Evolutionary conservation across 2,113 vertebrate species (phyloP).

Genomic region (Polypterus bichir): DNA sequence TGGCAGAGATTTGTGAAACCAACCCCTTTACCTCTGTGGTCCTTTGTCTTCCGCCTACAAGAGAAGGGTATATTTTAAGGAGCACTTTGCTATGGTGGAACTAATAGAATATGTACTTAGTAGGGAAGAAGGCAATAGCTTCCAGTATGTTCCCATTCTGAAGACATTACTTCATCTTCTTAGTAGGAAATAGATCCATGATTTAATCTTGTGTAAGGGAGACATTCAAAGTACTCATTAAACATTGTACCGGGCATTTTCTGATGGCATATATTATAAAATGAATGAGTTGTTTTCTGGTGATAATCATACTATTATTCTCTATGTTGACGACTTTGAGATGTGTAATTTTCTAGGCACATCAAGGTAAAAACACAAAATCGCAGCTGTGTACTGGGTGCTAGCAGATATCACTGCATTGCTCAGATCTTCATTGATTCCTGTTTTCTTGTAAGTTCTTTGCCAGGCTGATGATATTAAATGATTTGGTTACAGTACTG

Average conservation of each 20-base stretch:
- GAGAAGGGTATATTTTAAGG: conserved; percentile 10
- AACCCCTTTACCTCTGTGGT: conserved; percentile 9
- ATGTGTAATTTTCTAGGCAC: conserved; percentile 12
- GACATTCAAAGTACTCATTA: no score
- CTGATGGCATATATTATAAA: neutral
- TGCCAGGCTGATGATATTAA: conserved; percentile 9
- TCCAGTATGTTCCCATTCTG: conserved; percentile 15
- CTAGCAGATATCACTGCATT: conserved; percentile 6
- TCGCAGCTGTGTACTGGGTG: conserved; percentile 17
- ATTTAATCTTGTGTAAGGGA: conserved; percentile 1
- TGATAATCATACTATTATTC: neutral
- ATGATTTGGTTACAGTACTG: neutral
- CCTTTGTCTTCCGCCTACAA: conserved; percentile 12
- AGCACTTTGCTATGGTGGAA: conserved; percentile 8
- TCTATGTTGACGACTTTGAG: neutral
- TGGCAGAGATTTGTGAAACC: conserved; percentile 10
- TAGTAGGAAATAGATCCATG: conserved; percentile 11
- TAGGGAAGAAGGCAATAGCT: conserved; percentile 2
- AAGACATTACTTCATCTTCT: conserved; percentile 13
- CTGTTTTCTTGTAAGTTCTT: conserved; percentile 8
- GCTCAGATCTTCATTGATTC: conserved; percentile 4
- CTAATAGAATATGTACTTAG: conserved; percentile 18
- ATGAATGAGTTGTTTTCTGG: conserved; percentile 4
- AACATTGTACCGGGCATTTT: no score
- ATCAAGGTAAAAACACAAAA: conserved; percentile 13